Evolutionary conservation across 2,888 invertebrate genomes (phyloP).

Genomic region (Xestia rhomboidea): DNA sequence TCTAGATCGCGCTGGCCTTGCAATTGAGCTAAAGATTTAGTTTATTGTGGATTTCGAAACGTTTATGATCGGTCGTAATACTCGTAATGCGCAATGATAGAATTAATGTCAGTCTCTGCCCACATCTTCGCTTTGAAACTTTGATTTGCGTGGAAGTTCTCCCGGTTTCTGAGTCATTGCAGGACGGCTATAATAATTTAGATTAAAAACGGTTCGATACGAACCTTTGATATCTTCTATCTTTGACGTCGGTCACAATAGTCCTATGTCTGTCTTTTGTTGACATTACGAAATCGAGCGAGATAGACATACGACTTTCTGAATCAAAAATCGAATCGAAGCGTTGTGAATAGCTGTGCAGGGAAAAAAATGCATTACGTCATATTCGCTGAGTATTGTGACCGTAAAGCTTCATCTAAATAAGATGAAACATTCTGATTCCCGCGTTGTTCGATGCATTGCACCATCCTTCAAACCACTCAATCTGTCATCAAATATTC

Average conservation of each 20-base stretch:
- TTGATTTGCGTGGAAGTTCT: conserved; percentile 29
- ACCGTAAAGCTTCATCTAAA: neutral
- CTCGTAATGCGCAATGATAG: conserved; percentile 33
- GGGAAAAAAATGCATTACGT: neutral
- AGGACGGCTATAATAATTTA: neutral
- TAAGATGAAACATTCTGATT: neutral
- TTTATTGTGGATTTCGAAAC: conserved; percentile 36
- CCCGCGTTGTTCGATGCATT: conserved; percentile 15
- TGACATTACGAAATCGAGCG: no score
- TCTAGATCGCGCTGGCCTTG: conserved; percentile 48
- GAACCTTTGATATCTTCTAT: neutral
- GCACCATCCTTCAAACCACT: conserved; percentile 36
- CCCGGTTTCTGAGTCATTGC: conserved; percentile 6
- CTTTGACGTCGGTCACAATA: no score
- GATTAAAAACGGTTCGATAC: neutral
- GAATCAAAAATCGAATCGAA: no score
- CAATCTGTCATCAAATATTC: conserved; percentile 40
- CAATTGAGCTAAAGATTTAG: conserved; percentile 24
- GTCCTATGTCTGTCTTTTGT: no score
- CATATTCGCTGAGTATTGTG: neutral
- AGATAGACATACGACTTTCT: no score
- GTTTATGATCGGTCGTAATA: conserved; percentile 51
- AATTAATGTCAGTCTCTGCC: conserved; percentile 50
- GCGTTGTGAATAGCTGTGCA: no score
- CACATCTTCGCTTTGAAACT: conserved; percentile 49